Evolutionary conservation across 1,140 invertebrate genomes (phyloP).

Genomic region (Papilio dardanus): DNA sequence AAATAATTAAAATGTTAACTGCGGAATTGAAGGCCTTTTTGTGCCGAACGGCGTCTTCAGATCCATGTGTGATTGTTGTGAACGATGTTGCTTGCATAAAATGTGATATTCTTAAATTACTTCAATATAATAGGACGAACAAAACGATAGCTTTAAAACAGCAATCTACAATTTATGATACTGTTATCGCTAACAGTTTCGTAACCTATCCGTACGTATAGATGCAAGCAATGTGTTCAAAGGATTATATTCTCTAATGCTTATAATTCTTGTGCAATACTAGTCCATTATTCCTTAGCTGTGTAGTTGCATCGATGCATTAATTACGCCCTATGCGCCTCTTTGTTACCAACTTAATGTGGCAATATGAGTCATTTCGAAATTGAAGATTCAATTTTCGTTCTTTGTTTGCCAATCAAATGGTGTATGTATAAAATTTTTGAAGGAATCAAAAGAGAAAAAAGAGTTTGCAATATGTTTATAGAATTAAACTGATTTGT

Average conservation of each 20-base stretch:
- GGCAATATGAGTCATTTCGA: conserved; percentile 3
- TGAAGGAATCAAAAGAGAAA: background rate
- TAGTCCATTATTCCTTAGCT: background rate
- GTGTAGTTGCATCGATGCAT: conserved; percentile 1
- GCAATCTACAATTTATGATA: background rate
- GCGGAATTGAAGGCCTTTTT: background rate
- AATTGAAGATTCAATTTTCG: background rate
- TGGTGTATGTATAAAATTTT: background rate
- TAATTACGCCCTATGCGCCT: conserved; percentile 15
- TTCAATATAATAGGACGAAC: background rate
- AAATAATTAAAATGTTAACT: background rate
- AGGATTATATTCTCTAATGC: background rate
- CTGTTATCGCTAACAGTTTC: background rate
- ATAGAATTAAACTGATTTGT: background rate
- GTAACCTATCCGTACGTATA: conserved; percentile 2
- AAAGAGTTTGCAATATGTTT: background rate
- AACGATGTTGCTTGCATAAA: too few species aligned
- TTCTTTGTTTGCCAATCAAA: background rate
- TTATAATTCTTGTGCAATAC: background rate
- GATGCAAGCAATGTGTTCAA: background rate
- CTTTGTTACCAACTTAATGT: background rate
- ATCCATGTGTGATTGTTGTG: background rate
- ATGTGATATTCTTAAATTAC: too few species aligned
- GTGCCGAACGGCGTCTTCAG: background rate
- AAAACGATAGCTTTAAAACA: background rate